Conservation (phyloP, 2,113 vertebrate genomes). For the Aptenodytes patagonicus region DNA sequence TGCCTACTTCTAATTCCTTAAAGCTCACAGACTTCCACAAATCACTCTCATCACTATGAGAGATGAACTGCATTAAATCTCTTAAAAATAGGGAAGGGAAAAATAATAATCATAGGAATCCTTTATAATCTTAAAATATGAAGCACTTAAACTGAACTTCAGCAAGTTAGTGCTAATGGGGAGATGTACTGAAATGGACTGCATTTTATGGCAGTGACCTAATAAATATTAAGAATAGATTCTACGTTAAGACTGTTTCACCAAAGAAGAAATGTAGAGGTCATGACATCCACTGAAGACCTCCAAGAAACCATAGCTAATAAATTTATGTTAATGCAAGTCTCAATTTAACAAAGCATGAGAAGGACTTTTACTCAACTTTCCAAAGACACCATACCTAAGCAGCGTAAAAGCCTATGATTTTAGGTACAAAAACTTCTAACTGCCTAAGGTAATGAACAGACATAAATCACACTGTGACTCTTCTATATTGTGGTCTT, state of each 20-base stretch:
- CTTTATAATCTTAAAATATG: background rate
- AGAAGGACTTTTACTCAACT: background rate
- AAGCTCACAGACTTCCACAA: background rate
- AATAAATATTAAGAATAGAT: background rate
- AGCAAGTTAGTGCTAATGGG: background rate
- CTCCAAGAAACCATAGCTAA: background rate
- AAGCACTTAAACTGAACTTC: background rate
- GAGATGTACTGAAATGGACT: background rate
- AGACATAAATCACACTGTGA: background rate
- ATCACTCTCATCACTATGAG: background rate
- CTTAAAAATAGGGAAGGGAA: background rate
- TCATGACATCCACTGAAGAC: background rate
- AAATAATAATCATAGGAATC: background rate
- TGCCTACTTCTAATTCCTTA: background rate
- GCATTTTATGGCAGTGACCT: background rate
- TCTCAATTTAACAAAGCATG: background rate
- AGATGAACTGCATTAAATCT: background rate
- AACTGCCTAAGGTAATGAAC: background rate
- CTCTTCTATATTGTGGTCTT: background rate
- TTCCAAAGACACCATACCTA: background rate
- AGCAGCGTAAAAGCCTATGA: fast-evolving
- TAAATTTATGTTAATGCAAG: background rate
- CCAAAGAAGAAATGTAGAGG: background rate
- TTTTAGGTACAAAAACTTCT: background rate
- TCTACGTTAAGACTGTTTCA: background rate